These are phyloP conservation scores for Triplophysa yarkandensis DNA, from an alignment of 2,797 vertebrate species.

Conservation along the genomic window DNA sequence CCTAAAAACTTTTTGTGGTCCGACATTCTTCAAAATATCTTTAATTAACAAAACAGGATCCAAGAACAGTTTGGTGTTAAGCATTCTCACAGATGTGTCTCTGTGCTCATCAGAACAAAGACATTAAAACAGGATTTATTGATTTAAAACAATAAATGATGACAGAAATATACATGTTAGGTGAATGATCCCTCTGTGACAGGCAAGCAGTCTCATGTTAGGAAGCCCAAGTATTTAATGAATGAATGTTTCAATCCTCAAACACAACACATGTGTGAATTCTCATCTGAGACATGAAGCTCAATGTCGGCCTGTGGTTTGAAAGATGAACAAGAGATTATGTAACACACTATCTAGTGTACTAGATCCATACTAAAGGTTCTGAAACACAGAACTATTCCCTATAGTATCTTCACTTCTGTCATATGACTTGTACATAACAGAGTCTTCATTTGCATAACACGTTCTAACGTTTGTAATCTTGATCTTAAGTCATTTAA, in stretches of 20 bases:
- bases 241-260: conserved; percentile 6
- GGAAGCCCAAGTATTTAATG: not conserved
- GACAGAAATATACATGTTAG: too few relatives aligned
- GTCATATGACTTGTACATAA: not conserved
- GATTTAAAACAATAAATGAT: too few relatives aligned
- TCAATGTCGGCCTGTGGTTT: conserved; percentile 28
- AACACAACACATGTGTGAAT: not conserved
- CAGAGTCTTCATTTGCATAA: not conserved
- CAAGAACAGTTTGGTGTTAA: too few relatives aligned
- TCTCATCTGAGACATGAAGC: conserved; percentile 21
- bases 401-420: not conserved
- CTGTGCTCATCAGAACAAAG: too few relatives aligned
- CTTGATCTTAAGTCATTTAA: not conserved
- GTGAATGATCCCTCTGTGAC: too few relatives aligned
- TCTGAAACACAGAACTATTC: conserved; percentile 11
- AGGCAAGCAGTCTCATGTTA: not conserved
- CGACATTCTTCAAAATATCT: too few relatives aligned
- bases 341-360: conserved; percentile 33
- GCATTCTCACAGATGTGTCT: too few relatives aligned
- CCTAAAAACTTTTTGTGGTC: too few relatives aligned
- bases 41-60: too few relatives aligned
- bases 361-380: not conserved
- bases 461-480: too few relatives aligned
- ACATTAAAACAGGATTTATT: too few relatives aligned
- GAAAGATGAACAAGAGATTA: conserved; percentile 50